These are phyloP conservation scores for Axea sp. DNA, from an alignment of 2,888 invertebrate species.

Conservation along the genomic window DNA sequence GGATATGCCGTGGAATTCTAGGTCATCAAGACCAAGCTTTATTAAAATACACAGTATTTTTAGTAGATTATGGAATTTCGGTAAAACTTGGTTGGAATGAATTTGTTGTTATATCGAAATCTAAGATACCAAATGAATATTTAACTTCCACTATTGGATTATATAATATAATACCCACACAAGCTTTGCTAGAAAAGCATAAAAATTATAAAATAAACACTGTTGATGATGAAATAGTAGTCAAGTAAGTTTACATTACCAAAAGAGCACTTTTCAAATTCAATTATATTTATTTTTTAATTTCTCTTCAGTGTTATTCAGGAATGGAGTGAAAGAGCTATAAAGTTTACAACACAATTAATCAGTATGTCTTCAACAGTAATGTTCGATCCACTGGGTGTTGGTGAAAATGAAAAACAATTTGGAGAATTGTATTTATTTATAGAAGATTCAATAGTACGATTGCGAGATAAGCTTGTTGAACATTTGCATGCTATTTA, in stretches of 20 bases:
- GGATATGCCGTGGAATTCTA: slow-evolving; percentile 65
- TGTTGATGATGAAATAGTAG: slow-evolving; percentile 27
- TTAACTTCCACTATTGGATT: slow-evolving; percentile 65
- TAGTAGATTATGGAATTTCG: slow-evolving; percentile 66
- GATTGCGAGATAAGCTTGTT: slow-evolving; percentile 68
- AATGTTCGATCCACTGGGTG: slow-evolving; percentile 68
- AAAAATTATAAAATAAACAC: background rate
- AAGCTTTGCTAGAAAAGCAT: slow-evolving; percentile 16
- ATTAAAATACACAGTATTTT: slow-evolving; percentile 59
- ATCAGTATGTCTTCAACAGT: slow-evolving; percentile 64
- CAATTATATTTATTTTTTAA: background rate
- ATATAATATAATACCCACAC: slow-evolving; percentile 65
- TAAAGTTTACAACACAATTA: slow-evolving; percentile 66
- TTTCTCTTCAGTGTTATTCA: slow-evolving; percentile 40
- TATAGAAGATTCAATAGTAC: slow-evolving; percentile 67
- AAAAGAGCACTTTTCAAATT: too few species aligned
- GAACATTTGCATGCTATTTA: slow-evolving; percentile 67
- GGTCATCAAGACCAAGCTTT: slow-evolving; percentile 20
- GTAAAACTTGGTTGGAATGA: slow-evolving; percentile 58
- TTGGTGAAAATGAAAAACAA: slow-evolving; percentile 61
- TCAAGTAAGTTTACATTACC: too few species aligned
- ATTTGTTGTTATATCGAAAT: slow-evolving; percentile 32
- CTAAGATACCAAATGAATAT: slow-evolving; percentile 8
- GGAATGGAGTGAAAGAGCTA: slow-evolving; percentile 68
- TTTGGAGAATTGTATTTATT: slow-evolving; percentile 73